Percentiles rank a stretch among this genome's conserved stretches.
phyloP scores from a whole-genome alignment of 2,797 vertebrate species.

The Scomberomorus guttatus region DNA sequence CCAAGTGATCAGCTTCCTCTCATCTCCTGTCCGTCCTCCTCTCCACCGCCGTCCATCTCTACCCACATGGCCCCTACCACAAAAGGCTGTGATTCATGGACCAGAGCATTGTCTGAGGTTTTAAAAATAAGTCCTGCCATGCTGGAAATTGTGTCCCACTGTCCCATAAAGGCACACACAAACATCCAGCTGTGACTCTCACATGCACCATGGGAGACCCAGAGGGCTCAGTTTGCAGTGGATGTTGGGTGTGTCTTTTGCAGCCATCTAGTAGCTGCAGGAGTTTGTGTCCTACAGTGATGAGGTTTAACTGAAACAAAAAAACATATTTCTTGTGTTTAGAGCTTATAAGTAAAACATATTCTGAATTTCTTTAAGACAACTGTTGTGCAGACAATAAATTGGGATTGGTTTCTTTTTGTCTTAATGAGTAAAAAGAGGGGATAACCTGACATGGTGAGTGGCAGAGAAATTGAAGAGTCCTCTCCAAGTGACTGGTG shows the following conservation, averaged over 20 bases:
- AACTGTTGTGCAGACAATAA: background rate
- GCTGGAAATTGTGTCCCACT: constrained; percentile 40
- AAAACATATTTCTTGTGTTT: background rate
- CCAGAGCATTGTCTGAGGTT: constrained; percentile 51
- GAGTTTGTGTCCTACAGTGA: background rate
- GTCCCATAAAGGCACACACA: constrained; percentile 33
- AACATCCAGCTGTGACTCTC: constrained; percentile 33
- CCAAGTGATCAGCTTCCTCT: constrained; percentile 65
- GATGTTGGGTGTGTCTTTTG: constrained; percentile 7
- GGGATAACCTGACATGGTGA: background rate
- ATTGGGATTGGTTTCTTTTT: background rate
- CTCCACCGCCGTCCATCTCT: constrained; percentile 35
- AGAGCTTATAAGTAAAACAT: background rate
- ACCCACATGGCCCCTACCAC: constrained; percentile 44
- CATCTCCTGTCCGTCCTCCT: constrained; percentile 51
- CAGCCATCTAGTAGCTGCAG: background rate
- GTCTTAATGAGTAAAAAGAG: background rate
- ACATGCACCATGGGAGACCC: constrained; percentile 1
- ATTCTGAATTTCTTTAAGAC: background rate
- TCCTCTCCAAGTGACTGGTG: background rate
- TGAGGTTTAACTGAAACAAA: background rate
- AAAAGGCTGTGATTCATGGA: constrained; percentile 67
- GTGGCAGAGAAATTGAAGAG: background rate
- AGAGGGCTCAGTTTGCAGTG: constrained; percentile 5
- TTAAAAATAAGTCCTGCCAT: constrained; percentile 64